phyloP scores from a whole-genome alignment of 2,113 vertebrate genomes.

The Chiloscyllium plagiosum region DNA sequence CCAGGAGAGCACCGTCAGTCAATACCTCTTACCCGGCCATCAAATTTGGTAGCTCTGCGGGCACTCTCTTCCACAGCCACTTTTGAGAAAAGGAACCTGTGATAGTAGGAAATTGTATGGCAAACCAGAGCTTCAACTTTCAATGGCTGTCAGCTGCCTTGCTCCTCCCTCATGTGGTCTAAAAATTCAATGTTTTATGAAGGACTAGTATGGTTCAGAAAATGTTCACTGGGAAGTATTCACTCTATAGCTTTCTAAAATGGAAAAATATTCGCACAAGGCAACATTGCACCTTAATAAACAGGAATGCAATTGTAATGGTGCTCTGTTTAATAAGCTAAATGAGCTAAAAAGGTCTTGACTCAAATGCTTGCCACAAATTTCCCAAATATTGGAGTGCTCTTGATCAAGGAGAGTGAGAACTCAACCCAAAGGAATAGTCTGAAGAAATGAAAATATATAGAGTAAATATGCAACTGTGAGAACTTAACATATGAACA shows the following conservation, averaged over 20 bases:
- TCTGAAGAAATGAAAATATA: neutral
- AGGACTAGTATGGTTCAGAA: neutral
- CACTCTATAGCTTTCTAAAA: neutral
- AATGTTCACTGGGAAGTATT: neutral
- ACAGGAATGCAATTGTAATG: neutral
- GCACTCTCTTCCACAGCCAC: no score
- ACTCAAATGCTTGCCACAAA: no score
- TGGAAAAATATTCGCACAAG: neutral
- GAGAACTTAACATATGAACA: neutral
- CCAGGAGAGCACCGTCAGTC: no score
- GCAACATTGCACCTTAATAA: neutral
- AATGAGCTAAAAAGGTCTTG: no score
- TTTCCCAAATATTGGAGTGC: neutral
- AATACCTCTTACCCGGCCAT: no score
- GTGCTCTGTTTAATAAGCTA: neutral
- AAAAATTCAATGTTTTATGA: neutral
- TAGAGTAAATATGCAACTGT: neutral
- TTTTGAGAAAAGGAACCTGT: no score
- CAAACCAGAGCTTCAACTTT: no score
- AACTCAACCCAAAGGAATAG: neutral
- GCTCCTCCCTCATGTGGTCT: no score
- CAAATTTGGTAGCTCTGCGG: no score
- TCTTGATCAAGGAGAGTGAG: neutral
- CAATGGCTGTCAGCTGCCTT: no score
- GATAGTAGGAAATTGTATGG: no score